These are phyloP conservation scores for Venturia canescens DNA, from an alignment of 1,140 invertebrate species.

Conservation along the genomic window DNA sequence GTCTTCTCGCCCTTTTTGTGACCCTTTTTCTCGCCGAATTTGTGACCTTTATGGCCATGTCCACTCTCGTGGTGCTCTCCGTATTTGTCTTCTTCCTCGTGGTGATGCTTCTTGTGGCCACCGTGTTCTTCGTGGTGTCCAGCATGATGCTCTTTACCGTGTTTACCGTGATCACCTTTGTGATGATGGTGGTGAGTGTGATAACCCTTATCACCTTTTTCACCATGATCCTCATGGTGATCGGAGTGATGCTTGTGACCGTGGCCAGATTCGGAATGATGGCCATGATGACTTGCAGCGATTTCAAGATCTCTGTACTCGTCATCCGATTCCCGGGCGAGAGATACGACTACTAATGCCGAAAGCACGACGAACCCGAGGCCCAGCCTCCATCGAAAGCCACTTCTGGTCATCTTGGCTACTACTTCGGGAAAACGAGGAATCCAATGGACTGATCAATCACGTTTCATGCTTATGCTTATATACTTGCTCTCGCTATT, in stretches of 20 bases:
- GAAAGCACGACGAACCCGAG: conserved; percentile 53
- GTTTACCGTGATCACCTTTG: conserved; percentile 78
- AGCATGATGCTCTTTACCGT: conserved; percentile 75
- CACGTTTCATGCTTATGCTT: conserved; percentile 59
- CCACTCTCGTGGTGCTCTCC: conserved; percentile 75
- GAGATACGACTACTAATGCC: conserved; percentile 48
- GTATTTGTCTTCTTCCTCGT: conserved; percentile 75
- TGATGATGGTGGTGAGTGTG: conserved; percentile 77
- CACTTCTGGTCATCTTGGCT: conserved; percentile 55
- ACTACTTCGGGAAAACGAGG: conserved; percentile 55
- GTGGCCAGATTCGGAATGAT: conserved; percentile 40
- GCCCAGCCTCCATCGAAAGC: conserved; percentile 44
- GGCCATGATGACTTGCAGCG: conserved; percentile 49
- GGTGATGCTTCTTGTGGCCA: conserved; percentile 78
- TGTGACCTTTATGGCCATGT: conserved; percentile 75
- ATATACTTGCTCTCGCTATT: conserved; percentile 60
- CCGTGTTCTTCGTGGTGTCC: conserved; percentile 77
- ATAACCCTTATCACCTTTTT: conserved; percentile 76
- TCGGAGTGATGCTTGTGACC: conserved; percentile 55
- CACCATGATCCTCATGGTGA: conserved; percentile 52
- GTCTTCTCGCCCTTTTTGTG: conserved; percentile 81
- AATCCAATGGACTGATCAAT: conserved; percentile 61
- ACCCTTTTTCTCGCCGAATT: conserved; percentile 79
- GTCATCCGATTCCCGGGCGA: conserved; percentile 53
- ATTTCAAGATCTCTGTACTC: conserved; percentile 49